Percentiles rank a stretch among this genome's conserved stretches.
Conservation (phyloP, 1,140 invertebrate genomes). For the Telenomus remus region DNA sequence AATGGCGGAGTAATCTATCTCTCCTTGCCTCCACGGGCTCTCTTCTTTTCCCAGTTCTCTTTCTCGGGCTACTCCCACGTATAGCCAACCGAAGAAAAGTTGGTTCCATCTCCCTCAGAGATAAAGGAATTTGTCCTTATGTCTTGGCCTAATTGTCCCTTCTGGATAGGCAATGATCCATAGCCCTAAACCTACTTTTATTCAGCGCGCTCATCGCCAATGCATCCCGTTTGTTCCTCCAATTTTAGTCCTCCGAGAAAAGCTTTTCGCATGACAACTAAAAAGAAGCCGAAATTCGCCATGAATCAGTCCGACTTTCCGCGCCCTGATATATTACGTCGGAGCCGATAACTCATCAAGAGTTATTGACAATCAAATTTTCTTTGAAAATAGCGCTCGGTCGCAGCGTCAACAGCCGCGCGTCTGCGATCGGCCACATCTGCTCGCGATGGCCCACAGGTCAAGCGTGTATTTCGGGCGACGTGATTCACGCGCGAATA, state of each 20-base stretch:
- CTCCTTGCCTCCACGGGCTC: constrained; percentile 74
- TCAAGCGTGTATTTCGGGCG: constrained; percentile 40
- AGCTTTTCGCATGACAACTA: constrained; percentile 2
- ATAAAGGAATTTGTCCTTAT: constrained; percentile 57
- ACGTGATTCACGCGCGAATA: constrained; percentile 52
- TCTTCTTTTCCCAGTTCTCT: constrained; percentile 73
- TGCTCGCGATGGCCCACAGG: constrained; percentile 41
- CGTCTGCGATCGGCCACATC: constrained; percentile 47
- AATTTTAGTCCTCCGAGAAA: constrained; percentile 11
- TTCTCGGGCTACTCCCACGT: constrained; percentile 72
- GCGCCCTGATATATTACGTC: constrained; percentile 23
- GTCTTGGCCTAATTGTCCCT: constrained; percentile 55
- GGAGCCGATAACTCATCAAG: constrained; percentile 36
- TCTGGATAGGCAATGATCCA: constrained; percentile 33
- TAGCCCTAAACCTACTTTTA: constrained; percentile 1
- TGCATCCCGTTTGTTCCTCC: constrained; percentile 2
- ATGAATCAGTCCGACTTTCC: constrained; percentile 21
- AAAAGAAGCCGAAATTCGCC: neutral
- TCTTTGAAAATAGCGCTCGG: constrained; percentile 36
- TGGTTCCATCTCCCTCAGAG: constrained; percentile 48
- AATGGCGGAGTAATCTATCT: constrained; percentile 86
- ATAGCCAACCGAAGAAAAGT: constrained; percentile 63
- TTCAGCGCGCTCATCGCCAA: neutral
- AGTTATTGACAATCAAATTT: constrained; percentile 49
- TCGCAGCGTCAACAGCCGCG: constrained; percentile 32